Evolutionary conservation across 2,113 vertebrate genomes (phyloP).

Genomic region (Mesoclemmys tuberculata): DNA sequence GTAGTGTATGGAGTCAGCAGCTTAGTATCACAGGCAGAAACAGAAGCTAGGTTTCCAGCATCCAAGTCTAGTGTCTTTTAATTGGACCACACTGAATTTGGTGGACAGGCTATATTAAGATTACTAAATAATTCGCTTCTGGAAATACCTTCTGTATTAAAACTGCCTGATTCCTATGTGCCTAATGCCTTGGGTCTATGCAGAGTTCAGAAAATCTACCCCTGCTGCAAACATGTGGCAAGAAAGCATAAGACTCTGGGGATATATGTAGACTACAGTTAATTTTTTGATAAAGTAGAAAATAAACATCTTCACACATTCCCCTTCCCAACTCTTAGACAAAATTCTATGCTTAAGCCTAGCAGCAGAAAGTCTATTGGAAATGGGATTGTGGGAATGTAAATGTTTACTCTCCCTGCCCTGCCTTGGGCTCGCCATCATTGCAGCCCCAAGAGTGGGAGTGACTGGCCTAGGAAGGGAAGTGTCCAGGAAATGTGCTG

Average conservation of each 20-base stretch:
- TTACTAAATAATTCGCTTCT: constrained; percentile 11
- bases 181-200: neutral
- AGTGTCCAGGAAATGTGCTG: neutral
- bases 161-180: constrained; percentile 9
- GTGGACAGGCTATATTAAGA: neutral
- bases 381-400: constrained; percentile 49
- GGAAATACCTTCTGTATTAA: constrained; percentile 13
- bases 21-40: neutral
- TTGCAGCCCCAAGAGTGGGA: neutral
- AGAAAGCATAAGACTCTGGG: neutral
- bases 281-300: constrained; percentile 43
- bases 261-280: constrained; percentile 22
- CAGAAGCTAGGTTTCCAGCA: neutral
- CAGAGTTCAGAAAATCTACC: neutral
- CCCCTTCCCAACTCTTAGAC: constrained; percentile 49
- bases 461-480: neutral
- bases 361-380: constrained; percentile 26
- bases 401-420: constrained; percentile 56
- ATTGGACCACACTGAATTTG: neutral
- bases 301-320: constrained; percentile 41
- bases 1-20: neutral
- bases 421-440: constrained; percentile 6
- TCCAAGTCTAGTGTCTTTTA: neutral
- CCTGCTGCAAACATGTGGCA: neutral
- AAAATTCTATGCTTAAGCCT: constrained; percentile 48